Conservation (phyloP, 2,888 invertebrate species). For the Rhingia rostrata region DNA sequence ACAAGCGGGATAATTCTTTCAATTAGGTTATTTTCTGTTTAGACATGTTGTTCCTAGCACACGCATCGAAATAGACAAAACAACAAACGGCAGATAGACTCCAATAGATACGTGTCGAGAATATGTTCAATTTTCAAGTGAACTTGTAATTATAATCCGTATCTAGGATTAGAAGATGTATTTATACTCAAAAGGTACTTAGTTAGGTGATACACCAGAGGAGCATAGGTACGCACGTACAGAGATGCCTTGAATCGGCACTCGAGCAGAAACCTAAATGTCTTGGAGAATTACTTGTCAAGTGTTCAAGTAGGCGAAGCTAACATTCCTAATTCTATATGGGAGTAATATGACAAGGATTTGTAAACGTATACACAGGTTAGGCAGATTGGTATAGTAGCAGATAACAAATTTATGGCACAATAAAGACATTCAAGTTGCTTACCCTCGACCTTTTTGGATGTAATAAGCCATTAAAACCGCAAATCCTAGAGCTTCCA, state of each 20-base stretch:
- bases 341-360: conserved; percentile 15
- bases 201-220: conserved; percentile 42
- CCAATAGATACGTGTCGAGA: conserved; percentile 59
- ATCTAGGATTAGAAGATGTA: conserved; percentile 35
- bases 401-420: conserved; percentile 35
- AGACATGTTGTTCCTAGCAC: background rate
- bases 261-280: conserved; percentile 54
- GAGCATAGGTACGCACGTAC: background rate
- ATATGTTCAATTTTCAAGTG: conserved; percentile 53
- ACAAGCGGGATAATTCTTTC: conserved; percentile 53
- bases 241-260: conserved; percentile 31
- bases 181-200: conserved; percentile 34
- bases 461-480: conserved; percentile 37
- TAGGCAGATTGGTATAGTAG: background rate
- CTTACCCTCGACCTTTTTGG: conserved; percentile 39
- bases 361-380: conserved; percentile 4
- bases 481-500: background rate
- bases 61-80: conserved; percentile 4
- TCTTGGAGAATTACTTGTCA: conserved; percentile 44
- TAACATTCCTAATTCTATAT: conserved; percentile 14
- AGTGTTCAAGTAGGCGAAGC: conserved; percentile 42
- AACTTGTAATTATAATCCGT: conserved; percentile 51
- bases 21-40: conserved; percentile 49
- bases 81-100: background rate
- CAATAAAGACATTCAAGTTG: conserved; percentile 41